Evolutionary conservation across 2,113 vertebrate species (phyloP).

Genomic region (Cariama cristata): DNA sequence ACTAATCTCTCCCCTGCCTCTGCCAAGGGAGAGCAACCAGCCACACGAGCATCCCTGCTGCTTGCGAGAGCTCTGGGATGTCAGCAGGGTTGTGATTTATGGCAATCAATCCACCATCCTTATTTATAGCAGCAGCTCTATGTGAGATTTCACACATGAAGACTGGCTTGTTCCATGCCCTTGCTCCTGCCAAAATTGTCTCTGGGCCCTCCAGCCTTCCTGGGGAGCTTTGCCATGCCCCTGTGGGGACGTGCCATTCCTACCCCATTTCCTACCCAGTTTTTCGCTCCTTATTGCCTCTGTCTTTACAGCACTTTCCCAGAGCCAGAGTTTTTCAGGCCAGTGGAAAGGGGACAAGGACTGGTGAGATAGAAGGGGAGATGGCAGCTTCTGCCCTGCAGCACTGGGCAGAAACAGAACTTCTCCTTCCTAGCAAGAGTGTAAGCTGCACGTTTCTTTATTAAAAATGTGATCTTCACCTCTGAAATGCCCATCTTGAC

Average conservation of each 20-base stretch:
- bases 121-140: neutral
- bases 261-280: neutral
- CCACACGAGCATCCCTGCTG: constrained; percentile 20
- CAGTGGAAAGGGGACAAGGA: neutral
- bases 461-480: neutral
- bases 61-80: neutral
- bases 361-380: neutral
- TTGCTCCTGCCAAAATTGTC: neutral
- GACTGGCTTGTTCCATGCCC: neutral
- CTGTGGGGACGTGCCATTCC: neutral
- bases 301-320: neutral
- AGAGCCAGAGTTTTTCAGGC: neutral
- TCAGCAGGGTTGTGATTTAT: constrained; percentile 43
- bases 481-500: neutral
- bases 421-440: neutral
- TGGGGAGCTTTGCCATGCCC: neutral
- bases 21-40: constrained; percentile 50
- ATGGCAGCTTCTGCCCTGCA: neutral
- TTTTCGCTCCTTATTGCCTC: neutral
- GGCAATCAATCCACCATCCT: constrained; percentile 10
- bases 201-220: neutral
- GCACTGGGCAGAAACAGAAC: neutral
- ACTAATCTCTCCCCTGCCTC: constrained; percentile 10
- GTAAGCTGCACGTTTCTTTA: neutral
- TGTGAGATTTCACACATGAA: neutral